Conservation (phyloP, 2,113 vertebrate species). For the Calyptomena viridis region DNA sequence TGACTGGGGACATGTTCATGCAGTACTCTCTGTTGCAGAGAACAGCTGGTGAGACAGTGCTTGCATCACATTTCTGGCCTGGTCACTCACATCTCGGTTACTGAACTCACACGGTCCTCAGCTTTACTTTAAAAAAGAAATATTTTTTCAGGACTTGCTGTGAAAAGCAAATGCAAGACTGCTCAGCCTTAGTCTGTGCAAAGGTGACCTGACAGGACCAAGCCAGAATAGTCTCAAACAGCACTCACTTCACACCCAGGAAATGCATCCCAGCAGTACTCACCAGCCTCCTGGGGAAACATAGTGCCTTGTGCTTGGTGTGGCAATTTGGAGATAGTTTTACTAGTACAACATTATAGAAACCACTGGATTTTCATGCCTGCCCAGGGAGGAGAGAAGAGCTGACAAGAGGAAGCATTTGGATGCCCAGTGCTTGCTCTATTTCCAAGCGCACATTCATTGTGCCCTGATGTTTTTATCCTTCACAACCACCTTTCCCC, state of each 20-base stretch:
- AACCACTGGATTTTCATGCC: neutral
- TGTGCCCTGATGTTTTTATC: neutral
- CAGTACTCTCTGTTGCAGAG: neutral
- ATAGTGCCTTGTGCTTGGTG: accelerated
- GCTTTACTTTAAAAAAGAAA: neutral
- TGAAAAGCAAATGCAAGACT: neutral
- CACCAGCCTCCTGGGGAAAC: neutral
- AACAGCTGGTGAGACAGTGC: neutral
- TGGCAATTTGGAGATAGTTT: neutral
- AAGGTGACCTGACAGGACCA: accelerated
- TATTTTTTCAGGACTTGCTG: neutral
- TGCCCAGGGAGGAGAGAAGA: neutral
- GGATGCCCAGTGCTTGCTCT: neutral
- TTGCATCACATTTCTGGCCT: neutral
- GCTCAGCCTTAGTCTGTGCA: neutral
- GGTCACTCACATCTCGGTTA: neutral
- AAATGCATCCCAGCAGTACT: neutral
- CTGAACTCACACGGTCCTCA: neutral
- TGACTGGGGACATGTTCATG: neutral
- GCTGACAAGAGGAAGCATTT: neutral
- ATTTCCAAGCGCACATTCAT: neutral
- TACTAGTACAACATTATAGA: neutral
- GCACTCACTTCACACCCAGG: accelerated
- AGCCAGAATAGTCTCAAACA: neutral
- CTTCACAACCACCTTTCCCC: neutral